Evolutionary conservation across 2,797 vertebrate species (phyloP).

Genomic region (Triplophysa yarkandensis): DNA sequence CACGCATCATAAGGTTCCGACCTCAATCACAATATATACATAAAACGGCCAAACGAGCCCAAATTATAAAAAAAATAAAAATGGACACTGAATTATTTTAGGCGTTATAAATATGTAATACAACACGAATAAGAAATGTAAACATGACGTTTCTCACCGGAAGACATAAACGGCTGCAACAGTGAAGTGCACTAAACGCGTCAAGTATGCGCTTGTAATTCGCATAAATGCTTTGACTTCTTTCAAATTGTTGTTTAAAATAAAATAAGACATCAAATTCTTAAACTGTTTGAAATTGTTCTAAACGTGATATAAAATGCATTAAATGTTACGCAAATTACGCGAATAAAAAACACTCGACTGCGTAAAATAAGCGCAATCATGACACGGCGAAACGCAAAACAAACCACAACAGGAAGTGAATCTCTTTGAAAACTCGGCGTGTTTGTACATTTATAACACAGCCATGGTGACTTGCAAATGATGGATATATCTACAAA

Average conservation of each 20-base stretch:
- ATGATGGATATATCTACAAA: too few relatives aligned
- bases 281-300: background rate
- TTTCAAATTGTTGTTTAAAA: background rate
- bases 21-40: background rate
- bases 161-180: constrained; percentile 8
- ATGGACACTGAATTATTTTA: too few relatives aligned
- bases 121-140: background rate
- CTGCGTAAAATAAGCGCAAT: constrained; percentile 10
- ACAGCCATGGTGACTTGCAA: too few relatives aligned
- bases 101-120: background rate
- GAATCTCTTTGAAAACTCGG: constrained; percentile 28
- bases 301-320: too few relatives aligned
- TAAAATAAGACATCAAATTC: background rate
- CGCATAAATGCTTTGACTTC: background rate
- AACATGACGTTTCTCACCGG: constrained; percentile 28
- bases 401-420: constrained; percentile 45
- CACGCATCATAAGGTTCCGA: background rate
- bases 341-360: background rate
- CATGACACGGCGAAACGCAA: constrained; percentile 39
- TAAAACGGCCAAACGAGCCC: background rate
- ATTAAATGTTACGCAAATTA: background rate
- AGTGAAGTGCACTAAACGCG: background rate
- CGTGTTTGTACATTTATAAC: too few relatives aligned
- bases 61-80: background rate
- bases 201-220: constrained; percentile 20